Evolutionary conservation across 2,113 vertebrate genomes (phyloP).

Genomic region (Dasyornis broadbenti): DNA sequence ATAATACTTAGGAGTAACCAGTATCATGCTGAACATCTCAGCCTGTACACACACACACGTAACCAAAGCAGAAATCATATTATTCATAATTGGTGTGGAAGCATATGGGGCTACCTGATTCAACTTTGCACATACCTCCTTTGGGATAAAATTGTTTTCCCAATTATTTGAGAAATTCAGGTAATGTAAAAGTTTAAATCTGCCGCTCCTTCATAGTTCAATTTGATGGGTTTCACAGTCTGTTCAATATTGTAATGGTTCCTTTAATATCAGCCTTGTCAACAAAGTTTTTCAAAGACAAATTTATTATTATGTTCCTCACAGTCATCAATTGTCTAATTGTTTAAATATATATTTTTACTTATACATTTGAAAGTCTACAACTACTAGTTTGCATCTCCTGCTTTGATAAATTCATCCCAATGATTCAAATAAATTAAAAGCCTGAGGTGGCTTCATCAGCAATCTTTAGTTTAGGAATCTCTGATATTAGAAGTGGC

Average conservation of each 20-base stretch:
- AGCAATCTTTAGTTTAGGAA: background rate
- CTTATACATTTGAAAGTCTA: background rate
- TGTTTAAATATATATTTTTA: background rate
- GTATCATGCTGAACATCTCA: background rate
- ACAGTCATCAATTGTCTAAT: background rate
- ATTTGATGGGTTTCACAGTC: background rate
- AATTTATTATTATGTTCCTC: background rate
- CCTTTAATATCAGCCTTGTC: background rate
- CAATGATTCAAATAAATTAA: background rate
- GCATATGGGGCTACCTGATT: background rate
- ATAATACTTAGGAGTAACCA: background rate
- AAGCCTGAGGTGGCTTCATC: background rate
- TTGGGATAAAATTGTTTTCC: background rate
- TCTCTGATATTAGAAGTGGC: background rate
- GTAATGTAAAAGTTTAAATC: background rate
- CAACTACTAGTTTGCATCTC: background rate
- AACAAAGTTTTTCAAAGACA: background rate
- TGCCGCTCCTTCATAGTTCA: background rate
- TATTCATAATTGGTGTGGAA: background rate
- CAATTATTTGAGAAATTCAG: background rate
- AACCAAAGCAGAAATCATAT: background rate
- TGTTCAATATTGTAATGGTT: background rate
- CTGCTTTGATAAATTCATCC: background rate
- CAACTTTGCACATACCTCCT: background rate
- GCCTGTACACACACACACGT: background rate